These are phyloP conservation scores for Lamprotornis superbus DNA, from an alignment of 2,113 vertebrate genomes.

Conservation along the genomic window DNA sequence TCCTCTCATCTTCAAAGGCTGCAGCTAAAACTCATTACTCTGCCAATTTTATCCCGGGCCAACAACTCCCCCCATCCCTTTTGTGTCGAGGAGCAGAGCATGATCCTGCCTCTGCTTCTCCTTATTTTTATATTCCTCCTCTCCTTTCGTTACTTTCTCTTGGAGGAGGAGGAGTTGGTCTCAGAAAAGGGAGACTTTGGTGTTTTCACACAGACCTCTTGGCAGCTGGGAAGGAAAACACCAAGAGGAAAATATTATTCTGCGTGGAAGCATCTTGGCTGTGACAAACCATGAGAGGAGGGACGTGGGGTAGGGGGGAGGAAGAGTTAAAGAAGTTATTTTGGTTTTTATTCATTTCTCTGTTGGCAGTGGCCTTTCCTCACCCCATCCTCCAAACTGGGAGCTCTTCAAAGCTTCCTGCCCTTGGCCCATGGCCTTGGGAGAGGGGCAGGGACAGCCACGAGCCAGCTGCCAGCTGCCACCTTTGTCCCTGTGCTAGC, in stretches of 20 bases:
- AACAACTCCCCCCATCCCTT: not conserved
- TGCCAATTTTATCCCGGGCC: conserved; percentile 23
- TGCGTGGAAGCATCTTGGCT: not conserved
- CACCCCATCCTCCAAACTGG: not conserved
- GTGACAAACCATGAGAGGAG: not conserved
- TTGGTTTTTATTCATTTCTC: not conserved
- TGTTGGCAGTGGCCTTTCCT: not conserved
- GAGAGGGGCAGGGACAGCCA: not conserved
- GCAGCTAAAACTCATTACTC: not conserved
- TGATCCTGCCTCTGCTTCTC: not conserved
- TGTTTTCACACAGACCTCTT: not conserved
- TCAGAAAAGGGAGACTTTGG: not conserved
- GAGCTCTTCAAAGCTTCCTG: conserved; percentile 6
- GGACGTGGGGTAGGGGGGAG: not conserved
- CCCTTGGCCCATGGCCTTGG: not conserved
- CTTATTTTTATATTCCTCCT: not conserved
- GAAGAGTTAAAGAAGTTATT: not conserved
- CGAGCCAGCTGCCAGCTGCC: not conserved
- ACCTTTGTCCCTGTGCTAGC: not conserved
- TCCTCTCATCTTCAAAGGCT: conserved; percentile 59
- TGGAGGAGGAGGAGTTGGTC: not conserved
- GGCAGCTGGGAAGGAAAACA: not conserved
- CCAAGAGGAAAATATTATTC: not conserved
- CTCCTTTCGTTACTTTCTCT: not conserved
- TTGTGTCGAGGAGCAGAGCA: not conserved